phyloP scores from a whole-genome alignment of 2,888 invertebrate genomes.

The Anoplius nigerrimus region DNA sequence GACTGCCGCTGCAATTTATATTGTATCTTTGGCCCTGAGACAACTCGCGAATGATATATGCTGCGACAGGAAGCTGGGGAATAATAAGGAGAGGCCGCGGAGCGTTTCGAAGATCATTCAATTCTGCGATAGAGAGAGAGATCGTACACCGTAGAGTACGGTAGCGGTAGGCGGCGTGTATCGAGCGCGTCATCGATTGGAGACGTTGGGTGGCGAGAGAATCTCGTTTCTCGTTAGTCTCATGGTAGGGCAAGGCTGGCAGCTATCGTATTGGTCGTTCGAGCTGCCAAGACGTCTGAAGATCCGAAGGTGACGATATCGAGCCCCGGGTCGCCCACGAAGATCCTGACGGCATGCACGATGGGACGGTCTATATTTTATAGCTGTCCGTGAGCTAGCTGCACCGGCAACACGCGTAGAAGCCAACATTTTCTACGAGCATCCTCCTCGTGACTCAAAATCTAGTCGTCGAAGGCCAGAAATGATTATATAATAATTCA shows the following conservation, averaged over 20 bases:
- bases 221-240: conserved; percentile 69
- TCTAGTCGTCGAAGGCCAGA: too few species aligned
- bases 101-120: neutral
- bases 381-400: conserved; percentile 26
- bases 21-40: too few species aligned
- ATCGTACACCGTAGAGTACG: conserved; percentile 28
- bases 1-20: too few species aligned
- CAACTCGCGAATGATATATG: neutral
- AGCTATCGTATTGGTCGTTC: conserved; percentile 47
- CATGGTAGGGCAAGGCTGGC: conserved; percentile 35
- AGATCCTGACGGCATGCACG: conserved; percentile 56
- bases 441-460: too few species aligned
- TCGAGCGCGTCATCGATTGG: conserved; percentile 54
- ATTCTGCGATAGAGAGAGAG: conserved; percentile 4
- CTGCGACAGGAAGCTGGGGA: neutral
- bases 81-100: too few species aligned
- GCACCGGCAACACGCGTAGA: neutral
- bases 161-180: conserved; percentile 11
- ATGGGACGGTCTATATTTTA: conserved; percentile 25
- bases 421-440: too few species aligned
- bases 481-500: too few species aligned
- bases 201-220: conserved; percentile 66
- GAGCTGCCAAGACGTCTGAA: conserved; percentile 51
- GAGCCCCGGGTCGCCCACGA: conserved; percentile 48
- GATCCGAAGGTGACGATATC: conserved; percentile 65